Conservation (phyloP, 2,113 vertebrate genomes). For the Podarcis muralis region DNA sequence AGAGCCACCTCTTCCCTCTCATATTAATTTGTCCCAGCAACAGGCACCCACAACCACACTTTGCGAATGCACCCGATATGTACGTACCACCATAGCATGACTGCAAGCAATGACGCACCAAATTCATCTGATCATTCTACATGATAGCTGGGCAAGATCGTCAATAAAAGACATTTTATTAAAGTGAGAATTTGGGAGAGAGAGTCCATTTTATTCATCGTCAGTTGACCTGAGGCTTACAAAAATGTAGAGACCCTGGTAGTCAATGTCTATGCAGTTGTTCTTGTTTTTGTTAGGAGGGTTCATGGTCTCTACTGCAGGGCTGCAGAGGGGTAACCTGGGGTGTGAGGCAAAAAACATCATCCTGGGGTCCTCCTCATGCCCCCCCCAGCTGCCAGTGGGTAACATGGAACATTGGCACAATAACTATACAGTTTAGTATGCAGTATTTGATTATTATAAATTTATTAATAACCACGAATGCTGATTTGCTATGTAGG, state of each 20-base stretch:
- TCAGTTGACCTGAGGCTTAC: no score
- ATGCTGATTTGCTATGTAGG: no score
- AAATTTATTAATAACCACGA: no score
- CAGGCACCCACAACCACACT: not conserved
- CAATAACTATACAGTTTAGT: no score
- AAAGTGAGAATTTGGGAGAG: conserved; percentile 6
- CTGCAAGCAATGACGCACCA: conserved; percentile 8
- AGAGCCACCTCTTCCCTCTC: conserved; percentile 41
- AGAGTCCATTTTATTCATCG: conserved; percentile 8
- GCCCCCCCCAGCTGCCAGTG: no score
- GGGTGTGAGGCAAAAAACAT: no score
- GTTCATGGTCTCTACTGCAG: no score
- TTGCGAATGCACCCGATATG: conserved; percentile 3
- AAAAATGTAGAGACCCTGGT: not conserved
- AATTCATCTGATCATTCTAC: conserved; percentile 27
- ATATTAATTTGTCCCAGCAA: conserved; percentile 36
- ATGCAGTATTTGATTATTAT: no score
- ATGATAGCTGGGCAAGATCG: conserved; percentile 44
- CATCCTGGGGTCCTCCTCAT: no score
- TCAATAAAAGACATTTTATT: conserved; percentile 55
- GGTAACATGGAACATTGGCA: no score
- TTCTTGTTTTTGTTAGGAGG: not conserved
- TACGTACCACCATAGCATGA: not conserved
- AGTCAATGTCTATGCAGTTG: not conserved
- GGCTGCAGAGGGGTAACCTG: no score